These are phyloP conservation scores for Catostylus mosaicus DNA, from an alignment of 30 jellyfish, hydroid and myxozoan genomes.

Conservation along the genomic window DNA sequence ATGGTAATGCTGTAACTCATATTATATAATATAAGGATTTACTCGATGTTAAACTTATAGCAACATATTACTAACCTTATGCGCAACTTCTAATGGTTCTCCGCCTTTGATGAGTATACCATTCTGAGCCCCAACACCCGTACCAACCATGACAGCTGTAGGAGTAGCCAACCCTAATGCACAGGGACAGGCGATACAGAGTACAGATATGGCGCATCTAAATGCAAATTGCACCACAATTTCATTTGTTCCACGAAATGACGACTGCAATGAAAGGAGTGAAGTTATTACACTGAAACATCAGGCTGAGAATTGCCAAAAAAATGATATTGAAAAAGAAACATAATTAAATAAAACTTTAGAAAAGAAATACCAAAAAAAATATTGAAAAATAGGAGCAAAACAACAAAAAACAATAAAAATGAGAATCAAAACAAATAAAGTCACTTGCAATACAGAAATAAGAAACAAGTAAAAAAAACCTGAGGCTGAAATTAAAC, in stretches of 20 bases:
- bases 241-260: constrained; percentile 71
- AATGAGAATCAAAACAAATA: too few relatives aligned
- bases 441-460: too few relatives aligned
- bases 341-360: too few relatives aligned
- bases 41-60: too few relatives aligned
- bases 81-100: constrained; percentile 92
- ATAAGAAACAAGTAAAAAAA: too few relatives aligned
- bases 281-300: neutral
- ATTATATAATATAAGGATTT: too few relatives aligned
- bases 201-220: constrained; percentile 98
- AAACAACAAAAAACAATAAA: too few relatives aligned
- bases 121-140: constrained; percentile 99
- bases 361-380: too few relatives aligned
- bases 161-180: constrained; percentile 99
- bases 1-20: too few relatives aligned
- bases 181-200: constrained; percentile 99
- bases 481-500: too few relatives aligned
- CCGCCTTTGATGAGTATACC: constrained; percentile 99
- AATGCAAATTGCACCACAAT: constrained; percentile 92
- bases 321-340: too few relatives aligned
- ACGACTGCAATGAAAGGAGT: constrained; percentile 26
- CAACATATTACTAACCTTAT: constrained; percentile 70
- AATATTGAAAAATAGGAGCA: too few relatives aligned
- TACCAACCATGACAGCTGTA: constrained; percentile 99
- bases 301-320: neutral